Conservation (phyloP, 1,140 invertebrate genomes). For the Drosophila pectinifera region DNA sequence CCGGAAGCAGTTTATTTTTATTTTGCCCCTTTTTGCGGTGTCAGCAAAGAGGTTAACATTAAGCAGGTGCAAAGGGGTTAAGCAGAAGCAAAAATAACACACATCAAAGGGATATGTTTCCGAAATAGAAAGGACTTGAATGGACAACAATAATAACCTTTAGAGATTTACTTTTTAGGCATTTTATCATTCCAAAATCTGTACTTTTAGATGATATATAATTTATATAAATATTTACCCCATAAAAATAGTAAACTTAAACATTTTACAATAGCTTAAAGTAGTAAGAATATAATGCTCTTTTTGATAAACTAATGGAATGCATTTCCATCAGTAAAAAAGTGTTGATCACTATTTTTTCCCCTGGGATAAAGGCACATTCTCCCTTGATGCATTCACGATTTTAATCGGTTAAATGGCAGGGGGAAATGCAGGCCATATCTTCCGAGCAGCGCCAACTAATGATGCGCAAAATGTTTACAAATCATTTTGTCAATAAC, state of each 20-base stretch:
- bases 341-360: background rate
- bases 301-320: too few relatives aligned
- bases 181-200: too few relatives aligned
- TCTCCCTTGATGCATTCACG: slow-evolving; percentile 55
- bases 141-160: too few relatives aligned
- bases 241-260: background rate
- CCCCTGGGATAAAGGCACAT: slow-evolving; percentile 1
- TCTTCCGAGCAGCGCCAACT: slow-evolving; percentile 59
- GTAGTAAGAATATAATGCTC: too few relatives aligned
- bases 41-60: slow-evolving; percentile 67
- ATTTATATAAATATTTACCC: background rate
- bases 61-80: slow-evolving; percentile 51
- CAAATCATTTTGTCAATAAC: slow-evolving; percentile 84
- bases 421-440: slow-evolving; percentile 53
- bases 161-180: rapidly evolving
- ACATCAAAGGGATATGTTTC: background rate
- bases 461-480: slow-evolving; percentile 84
- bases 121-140: background rate
- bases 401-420: slow-evolving; percentile 82
- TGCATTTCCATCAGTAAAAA: too few relatives aligned
- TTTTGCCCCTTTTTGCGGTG: slow-evolving; percentile 52
- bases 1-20: slow-evolving; percentile 68
- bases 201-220: too few relatives aligned
- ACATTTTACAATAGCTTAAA: background rate
- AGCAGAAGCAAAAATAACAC: slow-evolving; percentile 2